These are phyloP conservation scores for Babylonia areolata DNA, from an alignment of 1,140 invertebrate genomes.

Conservation along the genomic window DNA sequence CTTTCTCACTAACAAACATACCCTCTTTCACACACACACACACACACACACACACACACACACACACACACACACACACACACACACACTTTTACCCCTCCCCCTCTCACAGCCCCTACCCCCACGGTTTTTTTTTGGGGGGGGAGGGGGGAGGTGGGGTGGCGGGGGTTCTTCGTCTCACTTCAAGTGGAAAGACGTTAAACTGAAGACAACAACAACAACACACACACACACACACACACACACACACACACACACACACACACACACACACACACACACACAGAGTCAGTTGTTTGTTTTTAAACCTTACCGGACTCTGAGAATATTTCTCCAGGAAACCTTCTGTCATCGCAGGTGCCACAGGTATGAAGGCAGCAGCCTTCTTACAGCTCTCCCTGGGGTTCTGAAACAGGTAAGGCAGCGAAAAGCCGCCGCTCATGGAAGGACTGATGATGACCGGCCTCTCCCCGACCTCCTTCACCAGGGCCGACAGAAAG, in stretches of 20 bases:
- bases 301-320: slow-evolving; percentile 51
- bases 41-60: too few species aligned
- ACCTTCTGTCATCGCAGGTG: slow-evolving; percentile 72
- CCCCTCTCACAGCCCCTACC: too few species aligned
- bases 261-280: neutral
- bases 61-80: too few species aligned
- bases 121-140: too few species aligned
- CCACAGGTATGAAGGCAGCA: slow-evolving; percentile 75
- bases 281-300: neutral
- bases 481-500: slow-evolving; percentile 69
- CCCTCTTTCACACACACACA: too few species aligned
- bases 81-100: too few species aligned
- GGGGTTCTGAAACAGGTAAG: slow-evolving; percentile 69
- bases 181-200: too few species aligned
- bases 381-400: slow-evolving; percentile 51
- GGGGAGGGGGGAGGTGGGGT: too few species aligned
- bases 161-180: too few species aligned
- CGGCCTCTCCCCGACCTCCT: slow-evolving; percentile 58
- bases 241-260: too few species aligned
- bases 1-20: too few species aligned
- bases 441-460: slow-evolving; percentile 77
- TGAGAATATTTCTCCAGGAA: slow-evolving; percentile 54
- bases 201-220: too few species aligned
- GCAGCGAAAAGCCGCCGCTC: slow-evolving; percentile 76
- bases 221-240: neutral